Evolutionary conservation across 2,797 vertebrate species (phyloP), one percentile per base, ranked within the genome.

Genomic region (Lithobates pipiens): DNA sequence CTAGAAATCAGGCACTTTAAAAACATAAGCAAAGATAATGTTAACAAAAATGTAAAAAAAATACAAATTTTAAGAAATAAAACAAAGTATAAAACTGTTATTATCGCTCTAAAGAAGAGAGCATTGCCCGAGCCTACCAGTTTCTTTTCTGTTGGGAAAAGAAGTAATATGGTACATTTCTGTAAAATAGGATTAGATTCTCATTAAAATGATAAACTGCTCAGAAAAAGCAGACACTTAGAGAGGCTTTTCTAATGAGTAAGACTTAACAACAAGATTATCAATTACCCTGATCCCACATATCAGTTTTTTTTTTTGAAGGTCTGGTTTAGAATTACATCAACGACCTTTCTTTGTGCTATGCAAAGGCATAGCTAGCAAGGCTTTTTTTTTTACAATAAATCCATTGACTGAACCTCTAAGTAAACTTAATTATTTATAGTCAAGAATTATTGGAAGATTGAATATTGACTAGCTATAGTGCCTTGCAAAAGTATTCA

Each of bases 131-230:
- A 3, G 65, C 16, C 65, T 67, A 29, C 5, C n/a, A 67, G n/a
- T 10, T 29, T 6, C 25, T 65, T 54, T 54, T 25, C 10, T 67
- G 65, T 10, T 67, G 65, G n/a, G n/a, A 9, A 23, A 65, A 9
- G 23, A 67, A 67, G 65, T 67, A 4, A 67, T 29, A 29, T 29
- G 25, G n/a, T n/a, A 67, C 10, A 27, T 67, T 67, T 67, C 54
- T 61, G 54, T 77, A 10, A 61, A 61, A 61, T 61, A 4, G 65
- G n/a, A 77, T 77, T 77, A 77, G 11, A 42, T 21, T 15, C 63
- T 79, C 77, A 79, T 79, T 69, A 79, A 78, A 79, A 77, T 67
- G 57, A 67, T 42, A 67, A 77, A 69, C 77, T 79, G 77, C 63
- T 67, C 63, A 79, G 77, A 29, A 79, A 57, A 79, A 46, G 18